Evolutionary conservation across 2,113 vertebrate species (phyloP).

Genomic region (Aegypius monachus): DNA sequence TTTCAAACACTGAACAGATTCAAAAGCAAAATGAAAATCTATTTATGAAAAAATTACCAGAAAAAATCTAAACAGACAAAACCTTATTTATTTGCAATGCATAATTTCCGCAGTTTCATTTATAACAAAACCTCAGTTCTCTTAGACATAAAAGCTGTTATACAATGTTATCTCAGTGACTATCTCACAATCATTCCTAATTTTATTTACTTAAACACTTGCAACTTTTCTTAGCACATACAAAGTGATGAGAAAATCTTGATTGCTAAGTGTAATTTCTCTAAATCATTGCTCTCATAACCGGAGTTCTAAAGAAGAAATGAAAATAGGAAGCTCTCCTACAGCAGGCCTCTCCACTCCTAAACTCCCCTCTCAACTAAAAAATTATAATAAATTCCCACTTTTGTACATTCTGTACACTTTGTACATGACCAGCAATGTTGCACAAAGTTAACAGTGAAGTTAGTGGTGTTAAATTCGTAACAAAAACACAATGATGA

Average conservation of each 20-base stretch:
- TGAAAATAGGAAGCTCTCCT: background rate
- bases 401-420: background rate
- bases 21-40: background rate
- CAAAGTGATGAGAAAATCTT: background rate
- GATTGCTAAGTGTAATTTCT: background rate
- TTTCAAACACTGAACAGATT: background rate
- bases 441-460: background rate
- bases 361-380: background rate
- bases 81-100: conserved; percentile 19
- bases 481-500: background rate
- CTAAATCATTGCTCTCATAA: background rate
- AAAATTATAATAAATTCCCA: background rate
- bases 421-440: background rate
- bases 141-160: background rate
- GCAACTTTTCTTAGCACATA: background rate
- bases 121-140: background rate
- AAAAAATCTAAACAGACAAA: background rate
- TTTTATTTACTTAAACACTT: conserved; percentile 18
- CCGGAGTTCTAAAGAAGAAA: background rate
- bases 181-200: background rate
- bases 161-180: background rate
- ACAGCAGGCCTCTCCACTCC: background rate
- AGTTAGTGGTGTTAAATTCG: background rate
- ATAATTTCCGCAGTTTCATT: conserved; percentile 1
- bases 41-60: background rate